phyloP scores from a whole-genome alignment of 2,113 vertebrate species.

The Smithornis capensis region DNA sequence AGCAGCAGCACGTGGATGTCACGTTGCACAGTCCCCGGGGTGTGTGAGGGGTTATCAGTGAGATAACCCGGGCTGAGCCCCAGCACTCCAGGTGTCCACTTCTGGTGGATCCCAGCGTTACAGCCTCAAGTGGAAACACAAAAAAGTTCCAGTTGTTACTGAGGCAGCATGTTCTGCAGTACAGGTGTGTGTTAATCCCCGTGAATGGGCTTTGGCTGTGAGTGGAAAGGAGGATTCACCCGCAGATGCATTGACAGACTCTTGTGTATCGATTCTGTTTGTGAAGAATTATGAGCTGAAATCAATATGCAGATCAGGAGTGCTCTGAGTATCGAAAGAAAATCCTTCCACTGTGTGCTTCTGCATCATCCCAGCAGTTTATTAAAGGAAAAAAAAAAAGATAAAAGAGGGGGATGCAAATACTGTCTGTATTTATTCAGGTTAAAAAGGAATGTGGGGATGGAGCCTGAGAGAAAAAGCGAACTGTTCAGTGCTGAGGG shows the following conservation, averaged over 20 bases:
- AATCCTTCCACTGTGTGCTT: background rate
- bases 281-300: background rate
- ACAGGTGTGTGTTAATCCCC: background rate
- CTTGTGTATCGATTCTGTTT: background rate
- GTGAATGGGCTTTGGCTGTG: background rate
- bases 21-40: background rate
- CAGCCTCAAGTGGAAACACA: background rate
- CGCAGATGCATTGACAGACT: background rate
- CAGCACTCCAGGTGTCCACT: background rate
- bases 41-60: background rate
- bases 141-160: background rate
- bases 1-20: background rate
- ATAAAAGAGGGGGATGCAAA: background rate
- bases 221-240: background rate
- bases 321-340: background rate
- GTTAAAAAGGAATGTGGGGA: background rate
- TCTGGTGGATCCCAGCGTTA: background rate
- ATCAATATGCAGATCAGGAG: slow-evolving; percentile 1
- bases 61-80: background rate
- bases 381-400: background rate
- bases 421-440: background rate
- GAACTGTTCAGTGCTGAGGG: background rate
- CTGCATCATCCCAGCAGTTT: background rate
- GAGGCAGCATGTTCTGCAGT: background rate
- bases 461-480: background rate